Evolutionary conservation across 2,113 vertebrate genomes (phyloP).

Genomic region (Dicaeum eximium): DNA sequence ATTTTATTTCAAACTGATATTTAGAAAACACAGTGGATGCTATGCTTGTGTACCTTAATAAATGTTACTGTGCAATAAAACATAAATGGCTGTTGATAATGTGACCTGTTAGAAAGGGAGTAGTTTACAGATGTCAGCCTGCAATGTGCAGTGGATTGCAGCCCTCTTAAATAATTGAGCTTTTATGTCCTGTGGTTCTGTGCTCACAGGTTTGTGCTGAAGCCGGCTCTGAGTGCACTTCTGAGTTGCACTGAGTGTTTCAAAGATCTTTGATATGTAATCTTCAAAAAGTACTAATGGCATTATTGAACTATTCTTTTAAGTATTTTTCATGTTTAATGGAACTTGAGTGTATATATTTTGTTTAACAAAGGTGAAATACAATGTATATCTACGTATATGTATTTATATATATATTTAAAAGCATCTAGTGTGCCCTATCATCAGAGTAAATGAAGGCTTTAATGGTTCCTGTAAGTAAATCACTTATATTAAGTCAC

Average conservation of each 20-base stretch:
- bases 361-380: background rate
- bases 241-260: background rate
- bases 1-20: background rate
- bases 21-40: background rate
- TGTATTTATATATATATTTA: background rate
- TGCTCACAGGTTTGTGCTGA: background rate
- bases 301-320: background rate
- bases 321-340: background rate
- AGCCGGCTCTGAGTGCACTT: background rate
- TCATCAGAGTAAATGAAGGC: background rate
- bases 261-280: background rate
- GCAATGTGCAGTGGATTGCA: background rate
- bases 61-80: constrained; percentile 8
- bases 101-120: background rate
- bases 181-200: background rate
- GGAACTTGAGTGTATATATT: background rate
- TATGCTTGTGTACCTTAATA: background rate
- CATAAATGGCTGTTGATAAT: background rate
- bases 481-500: background rate
- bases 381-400: background rate
- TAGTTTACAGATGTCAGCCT: background rate
- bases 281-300: background rate
- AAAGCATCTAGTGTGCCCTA: background rate
- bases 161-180: background rate
- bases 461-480: background rate